These are phyloP conservation scores for Ibidorhyncha struthersii DNA, from an alignment of 2,113 vertebrate species.

Conservation along the genomic window DNA sequence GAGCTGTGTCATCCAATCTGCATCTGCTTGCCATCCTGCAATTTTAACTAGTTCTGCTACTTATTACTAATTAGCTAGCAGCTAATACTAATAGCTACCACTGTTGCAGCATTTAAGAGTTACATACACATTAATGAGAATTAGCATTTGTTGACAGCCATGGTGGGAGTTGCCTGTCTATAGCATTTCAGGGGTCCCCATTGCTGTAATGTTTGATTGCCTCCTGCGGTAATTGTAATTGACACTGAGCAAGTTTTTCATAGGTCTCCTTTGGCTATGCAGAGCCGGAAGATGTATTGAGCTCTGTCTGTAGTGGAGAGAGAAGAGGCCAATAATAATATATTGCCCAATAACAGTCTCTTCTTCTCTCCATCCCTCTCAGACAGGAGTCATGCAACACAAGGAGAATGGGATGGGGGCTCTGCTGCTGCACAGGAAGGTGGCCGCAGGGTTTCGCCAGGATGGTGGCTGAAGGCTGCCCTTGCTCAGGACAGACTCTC, in stretches of 20 bases:
- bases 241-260: constrained; percentile 15
- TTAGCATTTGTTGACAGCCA: constrained; percentile 14
- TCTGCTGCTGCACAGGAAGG: not conserved
- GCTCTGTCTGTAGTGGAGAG: not conserved
- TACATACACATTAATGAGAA: not conserved
- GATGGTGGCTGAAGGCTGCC: not conserved
- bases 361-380: not conserved
- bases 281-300: not conserved
- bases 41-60: not conserved
- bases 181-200: not conserved
- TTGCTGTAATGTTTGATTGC: not conserved
- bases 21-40: not conserved
- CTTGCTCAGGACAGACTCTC: not conserved
- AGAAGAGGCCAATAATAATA: not conserved
- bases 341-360: not conserved
- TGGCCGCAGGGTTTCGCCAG: not conserved
- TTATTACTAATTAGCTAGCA: not conserved
- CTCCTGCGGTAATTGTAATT: constrained; percentile 16
- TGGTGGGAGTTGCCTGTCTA: constrained; percentile 20
- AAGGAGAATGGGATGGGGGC: rapidly evolving
- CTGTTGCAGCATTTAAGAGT: not conserved
- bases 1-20: not conserved
- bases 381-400: not conserved
- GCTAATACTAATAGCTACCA: not conserved
- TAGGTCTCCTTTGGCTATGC: not conserved